phyloP scores from a whole-genome alignment of 2,888 invertebrate species.

The Disparrhopalites patrizii region DNA sequence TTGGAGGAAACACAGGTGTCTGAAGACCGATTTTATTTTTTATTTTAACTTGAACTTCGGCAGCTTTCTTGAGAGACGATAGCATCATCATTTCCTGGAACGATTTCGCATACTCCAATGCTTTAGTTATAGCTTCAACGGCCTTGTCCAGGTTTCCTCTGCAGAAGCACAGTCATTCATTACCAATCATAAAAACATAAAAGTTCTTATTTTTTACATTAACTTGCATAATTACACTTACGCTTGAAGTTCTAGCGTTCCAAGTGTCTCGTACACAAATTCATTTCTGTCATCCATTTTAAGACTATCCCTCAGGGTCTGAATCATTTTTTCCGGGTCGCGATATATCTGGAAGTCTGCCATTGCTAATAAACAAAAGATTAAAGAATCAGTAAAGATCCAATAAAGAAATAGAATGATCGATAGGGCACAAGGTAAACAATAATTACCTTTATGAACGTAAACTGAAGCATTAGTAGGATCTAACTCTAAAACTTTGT shows the following conservation, averaged over 20 bases:
- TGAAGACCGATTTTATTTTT: conserved; percentile 65
- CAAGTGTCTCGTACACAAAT: conserved; percentile 91
- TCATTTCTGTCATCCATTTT: conserved; percentile 87
- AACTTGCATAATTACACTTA: too few relatives aligned
- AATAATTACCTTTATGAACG: conserved; percentile 71
- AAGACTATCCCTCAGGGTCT: conserved; percentile 74
- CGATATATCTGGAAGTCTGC: conserved; percentile 80
- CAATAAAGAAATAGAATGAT: neutral
- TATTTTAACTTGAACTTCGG: conserved; percentile 79
- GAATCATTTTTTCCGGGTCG: conserved; percentile 72
- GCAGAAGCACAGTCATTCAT: conserved; percentile 50
- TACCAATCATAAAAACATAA: conserved; percentile 4
- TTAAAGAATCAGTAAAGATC: neutral
- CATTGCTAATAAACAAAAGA: too few relatives aligned
- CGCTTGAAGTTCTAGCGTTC: conserved; percentile 91
- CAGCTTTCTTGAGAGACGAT: conserved; percentile 83
- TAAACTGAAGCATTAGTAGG: conserved; percentile 78
- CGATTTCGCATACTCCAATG: conserved; percentile 77
- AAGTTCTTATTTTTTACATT: neutral
- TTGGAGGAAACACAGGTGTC: conserved; percentile 34
- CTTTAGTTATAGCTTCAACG: conserved; percentile 81
- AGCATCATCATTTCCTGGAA: conserved; percentile 86
- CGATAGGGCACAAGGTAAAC: neutral
- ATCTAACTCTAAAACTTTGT: conserved; percentile 74
- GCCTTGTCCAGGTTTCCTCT: conserved; percentile 80